Evolutionary conservation across 2,797 vertebrate species (phyloP), one percentile per base, ranked within the genome.

Genomic region (Sylvilagus floridanus): DNA sequence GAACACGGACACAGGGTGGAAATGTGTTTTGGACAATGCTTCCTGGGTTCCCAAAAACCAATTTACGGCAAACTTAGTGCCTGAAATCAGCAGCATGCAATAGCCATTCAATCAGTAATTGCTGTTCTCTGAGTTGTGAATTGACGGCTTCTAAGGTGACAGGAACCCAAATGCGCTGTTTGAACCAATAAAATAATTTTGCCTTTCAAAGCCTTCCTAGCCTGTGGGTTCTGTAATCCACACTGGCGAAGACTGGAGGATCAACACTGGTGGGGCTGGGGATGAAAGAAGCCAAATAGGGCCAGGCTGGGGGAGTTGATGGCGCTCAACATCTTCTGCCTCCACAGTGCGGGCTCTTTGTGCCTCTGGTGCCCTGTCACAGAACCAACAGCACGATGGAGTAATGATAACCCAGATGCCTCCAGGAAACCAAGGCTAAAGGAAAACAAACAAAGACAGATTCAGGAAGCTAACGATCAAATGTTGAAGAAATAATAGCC

Each of bases 391-490:
- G 7, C 16, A 37, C 54, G 35, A 35, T 22, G 28, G 30, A 57
- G 26, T 12, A 42, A 35, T 35, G 32, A 72, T 37, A 54, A 68
- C 35, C 28, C 14, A 32, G 30, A 11, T 47, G 30, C 88, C 50
- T 89, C 37, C 62, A 4, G 22, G 78, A 91, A 84, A 47, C 63
- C 14, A 72, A 73, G 66, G 57, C 4, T 16, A 66, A 92, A 77
- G 16, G 26, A 86, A 91, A 90, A 85, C 11, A 79, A 72, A 52
- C 54, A 57, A 86, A 82, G 42, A 24, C 62, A 12, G 32, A 71
- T 42, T 83, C 52, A 60, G 13, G 72, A 57, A n/a, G 4, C 30
- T 22, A 57, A 77, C 13, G 24, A 81, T 47, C 42, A 63, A 65
- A 87, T 14, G 52, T 68, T 90, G 62, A 71, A 76, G 47, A 79